phyloP scores from a whole-genome alignment of 1,140 invertebrate genomes.

The Trinorchestia longiramus region DNA sequence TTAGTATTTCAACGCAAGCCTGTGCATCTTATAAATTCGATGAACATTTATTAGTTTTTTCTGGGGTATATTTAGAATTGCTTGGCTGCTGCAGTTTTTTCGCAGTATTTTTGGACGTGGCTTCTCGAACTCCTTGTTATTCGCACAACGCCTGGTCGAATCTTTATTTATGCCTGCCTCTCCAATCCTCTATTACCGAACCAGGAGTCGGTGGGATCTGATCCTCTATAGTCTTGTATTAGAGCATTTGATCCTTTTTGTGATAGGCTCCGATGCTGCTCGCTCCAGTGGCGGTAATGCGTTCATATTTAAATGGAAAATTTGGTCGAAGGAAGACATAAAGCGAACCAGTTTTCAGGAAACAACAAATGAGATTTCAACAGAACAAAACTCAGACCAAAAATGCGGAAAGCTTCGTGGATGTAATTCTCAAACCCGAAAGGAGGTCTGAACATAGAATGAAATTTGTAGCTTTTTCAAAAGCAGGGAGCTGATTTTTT shows the following conservation, averaged over 20 bases:
- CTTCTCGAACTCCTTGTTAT: not conserved
- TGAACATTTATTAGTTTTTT: too few species aligned
- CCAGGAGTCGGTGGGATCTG: not conserved
- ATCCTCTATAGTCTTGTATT: slow-evolving; percentile 47
- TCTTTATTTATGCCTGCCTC: not conserved
- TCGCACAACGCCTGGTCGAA: not conserved
- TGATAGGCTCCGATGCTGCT: slow-evolving; percentile 10
- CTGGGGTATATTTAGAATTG: too few species aligned
- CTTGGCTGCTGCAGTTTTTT: not conserved
- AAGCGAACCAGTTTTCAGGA: not conserved
- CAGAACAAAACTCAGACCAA: too few species aligned
- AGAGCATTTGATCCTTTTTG: slow-evolving; percentile 45
- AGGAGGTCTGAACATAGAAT: too few species aligned
- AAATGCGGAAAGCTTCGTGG: too few species aligned
- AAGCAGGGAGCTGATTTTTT: too few species aligned
- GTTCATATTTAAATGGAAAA: slow-evolving; percentile 11
- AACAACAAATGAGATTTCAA: not conserved
- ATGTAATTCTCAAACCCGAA: too few species aligned
- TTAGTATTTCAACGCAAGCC: too few species aligned
- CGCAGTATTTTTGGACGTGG: not conserved
- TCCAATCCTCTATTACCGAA: slow-evolving; percentile 49
- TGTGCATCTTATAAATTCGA: too few species aligned
- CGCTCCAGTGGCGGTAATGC: not conserved
- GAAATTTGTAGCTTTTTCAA: too few species aligned
- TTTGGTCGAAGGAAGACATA: not conserved